These are phyloP conservation scores for Nysson spinosus DNA, from an alignment of 2,888 invertebrate species.

Conservation along the genomic window DNA sequence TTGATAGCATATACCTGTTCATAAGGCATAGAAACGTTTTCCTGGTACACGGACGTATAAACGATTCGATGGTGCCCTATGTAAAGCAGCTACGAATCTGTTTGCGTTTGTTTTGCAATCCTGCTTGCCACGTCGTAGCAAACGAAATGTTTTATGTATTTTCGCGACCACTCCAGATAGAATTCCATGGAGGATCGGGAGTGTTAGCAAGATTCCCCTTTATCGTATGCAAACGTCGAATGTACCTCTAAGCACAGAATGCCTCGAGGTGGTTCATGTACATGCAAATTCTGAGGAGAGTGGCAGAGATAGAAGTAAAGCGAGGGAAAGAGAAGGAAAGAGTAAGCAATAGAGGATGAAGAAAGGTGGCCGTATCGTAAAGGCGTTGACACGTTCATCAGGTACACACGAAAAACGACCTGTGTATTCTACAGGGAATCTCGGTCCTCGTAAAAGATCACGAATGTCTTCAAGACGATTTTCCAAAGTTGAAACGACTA, in stretches of 20 bases:
- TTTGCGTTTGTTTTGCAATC: conserved; percentile 19
- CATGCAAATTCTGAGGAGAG: neutral
- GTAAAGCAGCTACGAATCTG: too few species aligned
- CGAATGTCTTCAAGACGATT: neutral
- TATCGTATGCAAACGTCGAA: conserved; percentile 16
- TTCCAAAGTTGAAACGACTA: neutral
- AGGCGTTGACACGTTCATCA: conserved; percentile 43
- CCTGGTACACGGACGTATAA: too few species aligned
- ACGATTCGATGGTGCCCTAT: too few species aligned
- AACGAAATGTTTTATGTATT: conserved; percentile 36
- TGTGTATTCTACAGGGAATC: neutral
- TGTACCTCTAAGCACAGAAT: conserved; percentile 3
- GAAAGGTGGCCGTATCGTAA: conserved; percentile 21
- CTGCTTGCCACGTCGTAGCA: neutral
- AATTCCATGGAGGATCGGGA: conserved; percentile 1
- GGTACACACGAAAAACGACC: neutral
- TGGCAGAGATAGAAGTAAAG: conserved; percentile 3
- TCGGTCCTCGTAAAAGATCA: neutral
- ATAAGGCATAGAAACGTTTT: too few species aligned
- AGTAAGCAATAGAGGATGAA: conserved; percentile 5
- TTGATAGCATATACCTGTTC: too few species aligned
- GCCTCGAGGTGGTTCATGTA: neutral
- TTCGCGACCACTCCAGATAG: neutral
- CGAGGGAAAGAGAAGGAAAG: conserved; percentile 3
- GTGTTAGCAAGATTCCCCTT: conserved; percentile 5